Evolutionary conservation across 2,888 invertebrate species (phyloP), one percentile per base, ranked within the genome.

Genomic region (Eustalomyia histrio): DNA sequence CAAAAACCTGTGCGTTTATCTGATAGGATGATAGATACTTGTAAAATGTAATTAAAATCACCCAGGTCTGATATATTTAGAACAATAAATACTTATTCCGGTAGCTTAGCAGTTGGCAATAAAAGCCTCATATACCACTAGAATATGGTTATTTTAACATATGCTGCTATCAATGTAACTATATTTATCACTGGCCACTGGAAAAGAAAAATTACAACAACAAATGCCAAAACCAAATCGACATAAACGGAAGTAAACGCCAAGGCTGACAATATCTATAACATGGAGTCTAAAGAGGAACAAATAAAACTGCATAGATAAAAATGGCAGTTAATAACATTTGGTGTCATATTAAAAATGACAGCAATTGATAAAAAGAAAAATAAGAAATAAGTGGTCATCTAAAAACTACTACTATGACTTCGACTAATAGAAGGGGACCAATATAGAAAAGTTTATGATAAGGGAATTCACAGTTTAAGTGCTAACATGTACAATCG

Each of bases 291-390:
- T 14, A 16, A 61, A 55, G n/a, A 52, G 68, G 67, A 68, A 7
- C 29, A 29, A 73, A 79, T 79, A 73, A 79, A 63, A 61, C 69
- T 74, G 68, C 79, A 79, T 74, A 74, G 63, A 55, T 14, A 53
- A 58, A 55, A 63, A 64, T 60, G 75, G 75, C 71, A 75, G 75
- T 79, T 79, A 79, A 65, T 79, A 79, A 67, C 71, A 79, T 75
- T 79, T 65, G 75, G 64, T 75, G 79, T 65, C 75, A 79, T 60
- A 79, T 79, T 79, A 69, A 69, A 79, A 74, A 74, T 69, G 74
- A 74, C 79, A 74, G 74, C 58, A 52, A 50, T 55, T 39, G 76
- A 55, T 47, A 68, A 73, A 33, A 43, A 64, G 63, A 39, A 58
- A 58, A 55, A 60, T 55, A 65, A 50, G 39, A 67, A 63, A 61